A percentile compares a stretch with the other conserved stretches of the same genome.
Evolutionary conservation across 2,888 invertebrate species (phyloP).

Genomic region (Cantharis rufa): DNA sequence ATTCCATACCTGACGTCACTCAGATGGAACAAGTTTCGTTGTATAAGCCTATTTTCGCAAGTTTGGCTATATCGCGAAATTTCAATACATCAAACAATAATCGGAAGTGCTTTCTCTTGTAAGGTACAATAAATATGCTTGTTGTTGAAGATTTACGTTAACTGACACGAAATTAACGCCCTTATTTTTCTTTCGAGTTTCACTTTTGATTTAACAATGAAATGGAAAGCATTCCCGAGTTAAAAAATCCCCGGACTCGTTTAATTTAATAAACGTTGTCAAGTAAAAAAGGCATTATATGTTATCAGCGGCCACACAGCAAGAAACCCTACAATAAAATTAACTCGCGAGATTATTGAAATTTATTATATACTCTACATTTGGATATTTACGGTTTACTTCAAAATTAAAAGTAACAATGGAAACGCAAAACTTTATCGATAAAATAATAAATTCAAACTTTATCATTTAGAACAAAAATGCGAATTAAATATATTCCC

Average conservation of each 20-base stretch:
- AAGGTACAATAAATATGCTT: constrained; percentile 6
- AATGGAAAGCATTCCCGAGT: not conserved
- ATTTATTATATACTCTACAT: not conserved
- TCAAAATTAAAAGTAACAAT: not conserved
- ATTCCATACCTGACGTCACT: not conserved
- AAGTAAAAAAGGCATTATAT: constrained; percentile 4
- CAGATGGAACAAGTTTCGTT: not conserved
- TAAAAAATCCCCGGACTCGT: not conserved
- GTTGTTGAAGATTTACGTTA: not conserved
- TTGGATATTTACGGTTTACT: not conserved
- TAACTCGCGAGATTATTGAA: constrained; percentile 9
- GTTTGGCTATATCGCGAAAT: not conserved
- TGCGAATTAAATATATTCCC: not conserved
- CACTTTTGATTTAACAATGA: not conserved
- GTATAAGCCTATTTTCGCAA: not conserved
- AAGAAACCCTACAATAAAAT: constrained; percentile 13
- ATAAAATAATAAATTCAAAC: not conserved
- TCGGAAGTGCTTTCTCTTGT: constrained; percentile 22
- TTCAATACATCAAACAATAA: constrained; percentile 12
- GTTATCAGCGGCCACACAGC: constrained; percentile 6
- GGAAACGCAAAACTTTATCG: not conserved
- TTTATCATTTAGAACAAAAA: not conserved
- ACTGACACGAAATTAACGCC: not conserved
- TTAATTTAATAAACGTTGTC: constrained; percentile 5
- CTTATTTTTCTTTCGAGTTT: not conserved